phyloP scores from a whole-genome alignment of 2,113 vertebrate species.

The Nothocercus nigrocapillus region DNA sequence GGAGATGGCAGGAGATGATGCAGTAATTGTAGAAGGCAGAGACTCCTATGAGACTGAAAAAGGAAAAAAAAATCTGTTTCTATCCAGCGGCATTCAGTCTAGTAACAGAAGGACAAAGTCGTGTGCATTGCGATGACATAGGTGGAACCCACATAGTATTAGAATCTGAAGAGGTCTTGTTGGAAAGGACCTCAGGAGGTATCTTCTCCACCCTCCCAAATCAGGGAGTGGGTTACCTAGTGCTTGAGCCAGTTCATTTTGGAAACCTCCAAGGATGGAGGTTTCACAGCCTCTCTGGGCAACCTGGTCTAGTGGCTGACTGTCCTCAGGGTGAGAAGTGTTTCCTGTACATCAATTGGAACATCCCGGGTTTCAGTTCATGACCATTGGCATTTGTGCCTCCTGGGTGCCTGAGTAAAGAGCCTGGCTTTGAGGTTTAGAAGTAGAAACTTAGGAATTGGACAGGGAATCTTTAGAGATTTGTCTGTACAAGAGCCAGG shows the following conservation, averaged over 20 bases:
- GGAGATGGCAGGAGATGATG: conserved; percentile 45
- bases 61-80: not conserved
- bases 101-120: not conserved
- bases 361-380: not conserved
- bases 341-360: not conserved
- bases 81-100: not conserved
- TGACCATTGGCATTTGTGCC: not conserved
- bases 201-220: not conserved
- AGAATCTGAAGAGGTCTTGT: not conserved
- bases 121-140: not conserved
- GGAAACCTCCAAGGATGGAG: not conserved
- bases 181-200: not conserved
- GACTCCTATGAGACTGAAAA: not conserved
- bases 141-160: not conserved
- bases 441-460: not conserved
- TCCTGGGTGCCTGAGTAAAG: not conserved
- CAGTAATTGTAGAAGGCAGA: not conserved
- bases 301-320: not conserved
- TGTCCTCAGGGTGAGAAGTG: not conserved
- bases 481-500: not conserved
- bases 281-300: not conserved
- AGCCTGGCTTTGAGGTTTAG: not conserved
- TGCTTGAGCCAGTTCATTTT: not conserved
- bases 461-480: not conserved
- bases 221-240: not conserved